Evolutionary conservation across 1,140 invertebrate species (phyloP), one percentile per base, ranked within the genome.

Genomic region (Pogonomyrmex barbatus): DNA sequence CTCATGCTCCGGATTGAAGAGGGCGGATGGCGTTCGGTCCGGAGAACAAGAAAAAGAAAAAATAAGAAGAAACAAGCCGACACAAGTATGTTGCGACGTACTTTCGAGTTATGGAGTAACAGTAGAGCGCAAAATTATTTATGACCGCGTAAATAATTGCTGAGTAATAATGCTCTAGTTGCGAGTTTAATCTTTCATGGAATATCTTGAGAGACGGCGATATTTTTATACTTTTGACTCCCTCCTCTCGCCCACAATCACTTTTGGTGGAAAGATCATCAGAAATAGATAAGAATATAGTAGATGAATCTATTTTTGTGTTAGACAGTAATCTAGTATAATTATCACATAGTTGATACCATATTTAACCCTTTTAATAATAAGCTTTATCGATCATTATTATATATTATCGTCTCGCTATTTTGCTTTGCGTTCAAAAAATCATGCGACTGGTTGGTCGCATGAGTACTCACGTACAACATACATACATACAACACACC

Each of bases 101-200:
- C 9, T 14, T 36, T 50, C n/a, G 14, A 67, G 17, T 85, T 33
- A 45, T 73, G 36, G 52, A 65, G 17, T 47, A 12, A 47, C 24
- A 42, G n/a, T 39, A 36, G 24, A 17, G 24, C 30, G 58, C 56
- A n/a, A 67, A 75, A 87, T 90, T 65, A 87, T 84, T 89, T 65
- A 76, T 62, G 56, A 17, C 30, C 10, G 24, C 65, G 58, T 84
- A 75, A 90, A 90, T 78, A 78, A 88, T 85, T 68, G 30, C 47
- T 36, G 67, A 82, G 79, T 73, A 82, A 82, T 73, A 73, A 82
- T 81, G 67, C 17, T 47, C 78, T 24, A 81, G 47, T 81, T 82
- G 42, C 17, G 14, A 10, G 47, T 65, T 81, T 82, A 73, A 82
- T 82, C 79, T 82, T 60, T 73, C 67, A 71, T 36, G 24, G 12